Evolutionary conservation across 1,140 invertebrate species (phyloP).

Genomic region (Carposina sasakii): DNA sequence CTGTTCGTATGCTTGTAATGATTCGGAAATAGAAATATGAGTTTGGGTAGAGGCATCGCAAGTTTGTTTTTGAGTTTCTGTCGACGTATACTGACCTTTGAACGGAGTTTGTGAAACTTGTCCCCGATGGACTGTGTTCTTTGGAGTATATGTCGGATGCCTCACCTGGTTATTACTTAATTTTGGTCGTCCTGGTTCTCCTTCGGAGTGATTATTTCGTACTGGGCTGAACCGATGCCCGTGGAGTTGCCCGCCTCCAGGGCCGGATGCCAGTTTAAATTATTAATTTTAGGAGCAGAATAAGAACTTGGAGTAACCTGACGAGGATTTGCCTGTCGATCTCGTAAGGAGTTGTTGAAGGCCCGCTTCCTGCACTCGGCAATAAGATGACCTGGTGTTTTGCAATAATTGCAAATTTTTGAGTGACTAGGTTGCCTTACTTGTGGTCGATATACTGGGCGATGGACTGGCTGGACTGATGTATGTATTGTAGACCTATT

Average conservation of each 20-base stretch:
- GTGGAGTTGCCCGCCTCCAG: slow-evolving; percentile 2
- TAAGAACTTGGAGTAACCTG: background rate
- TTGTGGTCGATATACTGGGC: background rate
- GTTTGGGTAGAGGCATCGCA: slow-evolving; percentile 5
- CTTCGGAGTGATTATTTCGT: background rate
- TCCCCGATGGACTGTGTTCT: slow-evolving; percentile 12
- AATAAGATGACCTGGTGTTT: slow-evolving; percentile 13
- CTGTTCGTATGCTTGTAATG: slow-evolving; percentile 3
- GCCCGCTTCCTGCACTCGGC: slow-evolving; percentile 14
- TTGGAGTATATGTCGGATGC: background rate
- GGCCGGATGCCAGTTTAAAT: slow-evolving; percentile 16
- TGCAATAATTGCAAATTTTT: slow-evolving; percentile 18
- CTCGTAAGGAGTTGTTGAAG: slow-evolving; percentile 11
- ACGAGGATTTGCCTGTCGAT: background rate
- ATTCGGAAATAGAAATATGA: background rate
- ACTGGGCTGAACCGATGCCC: slow-evolving; percentile 6
- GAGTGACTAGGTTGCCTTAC: background rate
- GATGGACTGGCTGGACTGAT: background rate
- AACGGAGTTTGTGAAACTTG: too few relatives aligned
- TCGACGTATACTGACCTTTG: too few relatives aligned
- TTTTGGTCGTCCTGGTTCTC: background rate
- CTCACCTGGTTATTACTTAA: background rate
- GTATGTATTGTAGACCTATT: background rate
- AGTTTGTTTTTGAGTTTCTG: background rate
- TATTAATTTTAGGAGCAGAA: slow-evolving; percentile 8